Evolutionary conservation across 2,113 vertebrate genomes (phyloP).

Genomic region (Cygnus atratus): DNA sequence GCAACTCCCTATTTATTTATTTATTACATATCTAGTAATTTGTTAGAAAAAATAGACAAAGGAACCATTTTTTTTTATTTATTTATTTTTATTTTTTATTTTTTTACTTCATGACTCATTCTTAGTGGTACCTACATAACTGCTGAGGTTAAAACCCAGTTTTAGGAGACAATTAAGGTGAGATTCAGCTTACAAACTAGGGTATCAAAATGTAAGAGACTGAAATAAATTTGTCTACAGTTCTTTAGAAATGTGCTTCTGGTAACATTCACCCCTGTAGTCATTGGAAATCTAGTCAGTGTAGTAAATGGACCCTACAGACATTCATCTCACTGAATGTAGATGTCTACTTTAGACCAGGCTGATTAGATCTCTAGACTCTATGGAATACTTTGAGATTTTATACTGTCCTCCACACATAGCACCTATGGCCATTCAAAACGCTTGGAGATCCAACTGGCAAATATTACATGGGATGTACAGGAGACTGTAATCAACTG

Average conservation of each 20-base stretch:
- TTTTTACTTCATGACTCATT: not conserved
- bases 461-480: not conserved
- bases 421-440: not conserved
- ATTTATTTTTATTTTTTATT: no score
- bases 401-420: not conserved
- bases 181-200: not conserved
- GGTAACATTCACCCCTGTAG: not conserved
- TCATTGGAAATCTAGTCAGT: not conserved
- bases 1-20: not conserved
- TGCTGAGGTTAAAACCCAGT: not conserved
- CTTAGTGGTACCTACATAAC: not conserved
- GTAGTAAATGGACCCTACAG: not conserved
- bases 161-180: not conserved
- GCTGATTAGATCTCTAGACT: not conserved
- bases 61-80: no score
- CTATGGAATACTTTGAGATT: not conserved
- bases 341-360: not conserved
- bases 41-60: not conserved
- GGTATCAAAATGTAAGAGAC: not conserved
- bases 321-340: not conserved
- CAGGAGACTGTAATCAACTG: not conserved
- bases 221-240: not conserved
- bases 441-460: rapidly evolving
- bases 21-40: not conserved
- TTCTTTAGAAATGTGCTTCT: not conserved